Conservation (phyloP, 2,113 vertebrate genomes). For the Calonectris borealis region DNA sequence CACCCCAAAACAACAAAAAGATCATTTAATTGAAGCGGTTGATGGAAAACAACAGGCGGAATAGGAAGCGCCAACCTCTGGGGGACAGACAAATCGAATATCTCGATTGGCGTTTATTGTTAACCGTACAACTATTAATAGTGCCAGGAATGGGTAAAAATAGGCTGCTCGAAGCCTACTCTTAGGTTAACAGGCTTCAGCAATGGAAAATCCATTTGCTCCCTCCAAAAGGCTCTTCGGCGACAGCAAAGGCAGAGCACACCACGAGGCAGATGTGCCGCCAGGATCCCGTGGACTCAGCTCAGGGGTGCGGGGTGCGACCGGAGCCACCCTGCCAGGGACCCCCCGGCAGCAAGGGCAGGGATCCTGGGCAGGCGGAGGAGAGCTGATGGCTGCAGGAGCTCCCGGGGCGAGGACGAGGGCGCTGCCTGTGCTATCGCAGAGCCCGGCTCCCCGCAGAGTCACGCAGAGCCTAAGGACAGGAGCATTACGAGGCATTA, state of each 20-base stretch:
- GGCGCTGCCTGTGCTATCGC: not conserved
- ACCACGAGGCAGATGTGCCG: not conserved
- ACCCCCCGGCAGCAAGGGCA: not conserved
- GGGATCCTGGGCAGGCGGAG: not conserved
- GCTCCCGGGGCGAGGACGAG: not conserved
- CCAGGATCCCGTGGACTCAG: not conserved
- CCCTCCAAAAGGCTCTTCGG: not conserved
- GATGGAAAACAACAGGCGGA: not conserved
- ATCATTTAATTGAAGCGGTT: not conserved
- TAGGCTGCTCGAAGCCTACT: conserved; percentile 1
- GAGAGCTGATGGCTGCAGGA: not conserved
- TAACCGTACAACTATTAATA: conserved; percentile 31
- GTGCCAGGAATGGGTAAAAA: conserved; percentile 44
- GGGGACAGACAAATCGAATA: conserved; percentile 28
- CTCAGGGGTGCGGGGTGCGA: not conserved
- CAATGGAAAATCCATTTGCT: not conserved
- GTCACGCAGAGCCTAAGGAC: not conserved
- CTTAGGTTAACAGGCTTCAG: not conserved
- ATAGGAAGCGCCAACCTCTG: not conserved
- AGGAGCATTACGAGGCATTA: not conserved
- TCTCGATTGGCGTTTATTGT: conserved; percentile 12
- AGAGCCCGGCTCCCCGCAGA: not conserved
- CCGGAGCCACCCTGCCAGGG: not conserved
- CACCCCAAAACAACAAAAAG: not conserved
- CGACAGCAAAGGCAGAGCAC: not conserved